phyloP scores from a whole-genome alignment of 2,888 invertebrate species.

The Campaea margaritaria region DNA sequence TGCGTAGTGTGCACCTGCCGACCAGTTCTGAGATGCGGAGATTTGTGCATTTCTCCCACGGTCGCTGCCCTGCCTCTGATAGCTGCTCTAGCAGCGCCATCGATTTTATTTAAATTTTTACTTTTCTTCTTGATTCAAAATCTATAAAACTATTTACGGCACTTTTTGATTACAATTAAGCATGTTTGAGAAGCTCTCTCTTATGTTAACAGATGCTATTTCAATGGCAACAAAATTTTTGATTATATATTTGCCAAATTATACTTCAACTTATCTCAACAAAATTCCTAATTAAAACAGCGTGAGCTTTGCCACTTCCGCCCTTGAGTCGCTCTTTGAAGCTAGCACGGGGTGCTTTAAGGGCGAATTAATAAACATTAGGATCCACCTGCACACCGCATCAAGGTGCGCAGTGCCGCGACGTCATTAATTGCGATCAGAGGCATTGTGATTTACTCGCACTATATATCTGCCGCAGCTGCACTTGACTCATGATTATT shows the following conservation, averaged over 20 bases:
- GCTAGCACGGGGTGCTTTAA: constrained; percentile 40
- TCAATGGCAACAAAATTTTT: neutral
- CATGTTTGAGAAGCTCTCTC: too few relatives aligned
- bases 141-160: neutral
- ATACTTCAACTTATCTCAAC: neutral
- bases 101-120: constrained; percentile 77
- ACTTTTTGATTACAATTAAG: too few relatives aligned
- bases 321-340: constrained; percentile 17
- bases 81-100: constrained; percentile 75
- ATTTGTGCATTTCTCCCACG: constrained; percentile 85
- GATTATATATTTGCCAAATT: neutral
- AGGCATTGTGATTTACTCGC: constrained; percentile 74
- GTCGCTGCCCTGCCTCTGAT: constrained; percentile 80
- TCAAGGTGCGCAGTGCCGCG: constrained; percentile 52
- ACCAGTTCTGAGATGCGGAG: constrained; percentile 85
- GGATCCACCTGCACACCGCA: constrained; percentile 32
- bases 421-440: constrained; percentile 70
- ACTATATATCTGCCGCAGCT: constrained; percentile 69
- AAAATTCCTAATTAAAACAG: neutral
- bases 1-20: constrained; percentile 79
- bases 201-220: neutral
- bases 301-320: constrained; percentile 15
- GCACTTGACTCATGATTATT: constrained; percentile 75
- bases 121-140: constrained; percentile 50
- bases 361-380: constrained; percentile 47